Evolutionary conservation across 2,113 vertebrate species (phyloP).

Genomic region (Pituophis catenifer): DNA sequence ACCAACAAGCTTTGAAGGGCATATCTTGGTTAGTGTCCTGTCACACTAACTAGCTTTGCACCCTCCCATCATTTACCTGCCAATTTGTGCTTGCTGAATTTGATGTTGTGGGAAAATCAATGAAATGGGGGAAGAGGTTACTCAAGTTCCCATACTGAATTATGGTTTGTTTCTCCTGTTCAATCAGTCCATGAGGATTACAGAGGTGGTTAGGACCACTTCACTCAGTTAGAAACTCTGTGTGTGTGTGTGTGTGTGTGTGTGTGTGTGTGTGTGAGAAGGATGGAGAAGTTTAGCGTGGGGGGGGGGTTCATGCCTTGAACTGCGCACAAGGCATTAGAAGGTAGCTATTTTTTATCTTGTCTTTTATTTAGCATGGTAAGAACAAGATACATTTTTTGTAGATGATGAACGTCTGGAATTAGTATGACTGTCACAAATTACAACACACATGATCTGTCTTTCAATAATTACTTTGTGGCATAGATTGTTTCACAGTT

Average conservation of each 20-base stretch:
- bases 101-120: neutral
- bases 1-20: neutral
- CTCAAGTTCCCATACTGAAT: neutral
- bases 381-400: neutral
- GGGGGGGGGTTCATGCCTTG: neutral
- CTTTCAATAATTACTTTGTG: neutral
- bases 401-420: neutral
- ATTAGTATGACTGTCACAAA: neutral
- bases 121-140: neutral
- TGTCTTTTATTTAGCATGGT: neutral
- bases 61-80: neutral
- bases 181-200: neutral
- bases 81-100: neutral
- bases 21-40: neutral
- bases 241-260: neutral
- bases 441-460: neutral
- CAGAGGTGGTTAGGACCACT: no score
- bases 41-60: neutral
- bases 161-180: neutral
- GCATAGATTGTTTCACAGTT: neutral
- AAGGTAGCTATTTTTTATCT: neutral
- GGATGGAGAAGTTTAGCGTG: neutral
- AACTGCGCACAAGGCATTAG: neutral
- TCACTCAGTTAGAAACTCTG: neutral
- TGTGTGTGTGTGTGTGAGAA: neutral